phyloP scores from a whole-genome alignment of 2,888 invertebrate species.

The Caenorhabditis plicata region DNA sequence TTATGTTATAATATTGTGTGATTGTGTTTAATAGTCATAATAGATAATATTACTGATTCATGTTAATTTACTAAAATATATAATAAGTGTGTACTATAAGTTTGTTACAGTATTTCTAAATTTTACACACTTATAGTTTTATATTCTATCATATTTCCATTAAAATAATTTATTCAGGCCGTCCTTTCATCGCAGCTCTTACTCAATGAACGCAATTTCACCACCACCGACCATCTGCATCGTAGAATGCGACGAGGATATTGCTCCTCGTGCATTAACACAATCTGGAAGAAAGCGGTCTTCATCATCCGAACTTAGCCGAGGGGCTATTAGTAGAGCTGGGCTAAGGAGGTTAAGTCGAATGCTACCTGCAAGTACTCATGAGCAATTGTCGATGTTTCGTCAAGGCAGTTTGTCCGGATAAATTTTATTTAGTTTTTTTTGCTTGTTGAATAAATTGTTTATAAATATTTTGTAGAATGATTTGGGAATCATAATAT shows the following conservation, averaged over 20 bases:
- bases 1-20: too few species aligned
- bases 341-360: constrained; percentile 36
- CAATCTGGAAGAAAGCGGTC: neutral
- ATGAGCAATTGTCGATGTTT: constrained; percentile 25
- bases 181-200: constrained; percentile 1
- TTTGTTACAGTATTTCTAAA: too few species aligned
- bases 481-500: too few species aligned
- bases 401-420: constrained; percentile 15
- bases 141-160: neutral
- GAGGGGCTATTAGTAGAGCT: constrained; percentile 36
- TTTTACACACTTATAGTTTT: too few species aligned
- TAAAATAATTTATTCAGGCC: constrained; percentile 7
- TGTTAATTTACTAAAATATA: too few species aligned
- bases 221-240: constrained; percentile 28
- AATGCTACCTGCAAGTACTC: constrained; percentile 38
- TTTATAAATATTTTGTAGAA: too few species aligned
- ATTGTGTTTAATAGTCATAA: too few species aligned
- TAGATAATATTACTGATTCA: too few species aligned
- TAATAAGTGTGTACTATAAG: too few species aligned
- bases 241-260: constrained; percentile 26
- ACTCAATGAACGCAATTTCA: too few species aligned
- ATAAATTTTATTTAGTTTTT: too few species aligned
- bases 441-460: too few species aligned
- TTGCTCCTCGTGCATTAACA: neutral
- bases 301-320: constrained; percentile 1